Conservation (phyloP, 2,888 invertebrate species). For the Pollenia griseotomentosa region DNA sequence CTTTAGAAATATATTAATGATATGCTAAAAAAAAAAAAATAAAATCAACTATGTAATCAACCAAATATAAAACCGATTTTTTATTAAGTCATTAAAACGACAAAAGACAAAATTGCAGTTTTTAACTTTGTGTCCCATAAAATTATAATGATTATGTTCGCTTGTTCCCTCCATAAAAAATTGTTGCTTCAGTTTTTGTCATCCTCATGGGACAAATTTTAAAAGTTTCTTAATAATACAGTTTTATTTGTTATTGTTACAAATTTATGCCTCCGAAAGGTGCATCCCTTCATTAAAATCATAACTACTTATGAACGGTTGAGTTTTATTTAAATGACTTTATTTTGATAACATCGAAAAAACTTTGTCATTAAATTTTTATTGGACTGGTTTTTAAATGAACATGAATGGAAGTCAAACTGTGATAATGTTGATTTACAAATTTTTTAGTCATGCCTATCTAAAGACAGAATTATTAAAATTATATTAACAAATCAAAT, state of each 20-base stretch:
- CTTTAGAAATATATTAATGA: no score
- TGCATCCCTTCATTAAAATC: slow-evolving; percentile 35
- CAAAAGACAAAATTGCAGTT: neutral
- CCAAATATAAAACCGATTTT: neutral
- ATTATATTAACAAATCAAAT: slow-evolving; percentile 27
- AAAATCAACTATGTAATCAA: neutral
- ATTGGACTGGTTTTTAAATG: slow-evolving; percentile 62
- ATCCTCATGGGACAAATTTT: slow-evolving; percentile 44
- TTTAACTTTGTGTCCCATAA: slow-evolving; percentile 3
- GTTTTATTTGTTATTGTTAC: slow-evolving; percentile 41
- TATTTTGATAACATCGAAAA: slow-evolving; percentile 41
- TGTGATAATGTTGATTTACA: neutral
- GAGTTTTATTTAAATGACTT: slow-evolving; percentile 52
- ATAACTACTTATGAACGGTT: neutral
- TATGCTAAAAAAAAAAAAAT: no score
- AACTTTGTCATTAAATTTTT: slow-evolving; percentile 39
- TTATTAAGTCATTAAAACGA: neutral
- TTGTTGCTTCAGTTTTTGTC: slow-evolving; percentile 20
- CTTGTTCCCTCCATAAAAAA: slow-evolving; percentile 9
- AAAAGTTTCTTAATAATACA: slow-evolving; percentile 50
- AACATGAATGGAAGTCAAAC: neutral
- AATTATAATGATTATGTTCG: slow-evolving; percentile 40
- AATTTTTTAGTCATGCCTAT: neutral
- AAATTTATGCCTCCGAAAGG: slow-evolving; percentile 52
- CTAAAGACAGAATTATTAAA: slow-evolving; percentile 17